A percentile compares a stretch with the other conserved stretches of the same genome.
Evolutionary conservation across 2,113 vertebrate species (phyloP).

Genomic region (Syrrhaptes paradoxus): DNA sequence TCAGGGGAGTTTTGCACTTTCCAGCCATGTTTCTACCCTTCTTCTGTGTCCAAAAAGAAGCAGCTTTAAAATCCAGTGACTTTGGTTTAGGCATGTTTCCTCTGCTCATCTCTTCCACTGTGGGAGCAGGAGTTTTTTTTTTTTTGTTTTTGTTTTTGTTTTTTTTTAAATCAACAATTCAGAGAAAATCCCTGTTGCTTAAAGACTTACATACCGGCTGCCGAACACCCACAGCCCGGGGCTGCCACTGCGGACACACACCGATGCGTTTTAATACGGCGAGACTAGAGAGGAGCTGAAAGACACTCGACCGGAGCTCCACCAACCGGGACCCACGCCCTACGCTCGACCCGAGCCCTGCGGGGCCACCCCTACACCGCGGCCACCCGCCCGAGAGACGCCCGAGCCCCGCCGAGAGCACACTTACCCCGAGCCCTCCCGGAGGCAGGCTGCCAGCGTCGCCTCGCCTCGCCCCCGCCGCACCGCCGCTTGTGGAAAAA

Average conservation of each 20-base stretch:
- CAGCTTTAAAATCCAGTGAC: not conserved
- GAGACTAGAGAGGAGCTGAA: no score
- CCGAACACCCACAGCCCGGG: not conserved
- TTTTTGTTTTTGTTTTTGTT: no score
- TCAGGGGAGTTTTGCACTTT: not conserved
- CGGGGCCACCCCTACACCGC: not conserved
- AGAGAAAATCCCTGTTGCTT: not conserved
- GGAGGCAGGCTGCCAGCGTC: not conserved
- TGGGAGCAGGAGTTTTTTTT: rapidly evolving
- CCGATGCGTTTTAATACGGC: rapidly evolving
- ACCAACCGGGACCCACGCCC: no score
- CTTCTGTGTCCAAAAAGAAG: not conserved
- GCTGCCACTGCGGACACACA: not conserved
- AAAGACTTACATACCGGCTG: not conserved
- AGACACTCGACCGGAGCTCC: no score
- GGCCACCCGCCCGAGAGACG: not conserved
- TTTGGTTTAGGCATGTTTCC: rapidly evolving
- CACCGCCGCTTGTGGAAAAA: no score
- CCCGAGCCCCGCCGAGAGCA: not conserved
- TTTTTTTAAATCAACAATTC: rapidly evolving
- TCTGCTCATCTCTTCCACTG: not conserved
- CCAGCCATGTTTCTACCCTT: not conserved
- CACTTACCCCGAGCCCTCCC: no score
- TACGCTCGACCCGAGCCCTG: not conserved
- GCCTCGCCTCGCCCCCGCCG: no score